Base-by-base conservation (phyloP, 2,888 invertebrate genomes). In the Eristalis arbustorum region DNA sequence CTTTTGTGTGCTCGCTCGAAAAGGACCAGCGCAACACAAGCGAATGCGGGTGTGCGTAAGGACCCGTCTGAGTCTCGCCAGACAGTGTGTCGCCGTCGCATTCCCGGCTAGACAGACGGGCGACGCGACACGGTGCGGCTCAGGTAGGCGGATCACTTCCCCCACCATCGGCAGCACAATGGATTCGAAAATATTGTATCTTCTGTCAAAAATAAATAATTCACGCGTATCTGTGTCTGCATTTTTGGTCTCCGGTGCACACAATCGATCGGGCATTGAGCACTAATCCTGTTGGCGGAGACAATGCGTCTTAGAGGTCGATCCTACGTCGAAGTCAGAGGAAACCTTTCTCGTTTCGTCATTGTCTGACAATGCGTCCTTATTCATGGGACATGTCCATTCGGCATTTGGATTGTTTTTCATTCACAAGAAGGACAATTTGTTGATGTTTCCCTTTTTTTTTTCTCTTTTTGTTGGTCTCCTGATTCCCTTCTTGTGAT, bases 161-260 rank as follows among this genome's bases (percentile, higher is more conserved):
- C 81, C 76, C 76, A 76, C 81, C 81, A 77, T 73, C 63, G n/a
- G n/a, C 49, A 49, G 8, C 18, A 85, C 85, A 85, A 85, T 82
- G 28, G 49, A 82, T 61, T 77, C 42, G 69, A 78, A 81, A 85
- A 73, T 74, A 78, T 85, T 81, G 59, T 68, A 82, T 82, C 66
- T 82, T 78, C 82, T 82, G 85, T 87, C 85, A 87, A 82, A 87
- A 87, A 82, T 87, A 87, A 87, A 87, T 87, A 87, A 87, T 82
- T 87, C 82, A 87, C 85, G 82, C 66, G 63, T 85, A 84, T 49
- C 18, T 18, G 49, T 49, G 49, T 49, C 18, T 79, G 31, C 80
- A 68, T 73, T 49, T 37, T n/a, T n/a, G n/a, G n/a, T n/a, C n/a
- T n/a, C n/a, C n/a, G 13, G 42, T 31, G 1, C 62, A 75, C 37